Base-by-base conservation (phyloP, 2,113 vertebrate species). In the Nycticryphes semicollaris region DNA sequence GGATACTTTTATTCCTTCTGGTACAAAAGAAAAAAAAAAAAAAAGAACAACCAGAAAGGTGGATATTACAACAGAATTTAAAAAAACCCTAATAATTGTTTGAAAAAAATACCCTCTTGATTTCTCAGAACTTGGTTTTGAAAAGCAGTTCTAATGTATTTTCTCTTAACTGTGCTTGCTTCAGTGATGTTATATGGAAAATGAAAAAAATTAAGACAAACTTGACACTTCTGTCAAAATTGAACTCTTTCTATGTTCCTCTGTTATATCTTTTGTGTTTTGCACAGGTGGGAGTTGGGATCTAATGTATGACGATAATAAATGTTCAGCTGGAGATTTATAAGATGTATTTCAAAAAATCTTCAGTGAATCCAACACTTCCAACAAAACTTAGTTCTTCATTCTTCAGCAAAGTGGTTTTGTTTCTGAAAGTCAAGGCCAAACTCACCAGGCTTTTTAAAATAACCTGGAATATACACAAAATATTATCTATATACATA, bases 141-240 rank as follows among this genome's bases (percentile, higher is more conserved):
- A 87, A 87, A 95, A 75, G 56, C n/a, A 82, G 3, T 86, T 92
- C 79, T 77, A 12, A 89, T 87, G 25, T 53, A 37, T 59, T 91
- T 72, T 23, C 73, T 77, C 66, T 76, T 37, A 67, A 57, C 54
- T 47, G 21, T 33, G 31, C 68, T 94, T 84, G 50, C 62, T 76
- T 80, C 48, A 24, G 23, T 62, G 56, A 35, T 3, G 2, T 47
- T 78, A 33, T 7, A 35, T 24, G 50, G 54, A 62, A 93, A 96
- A 83, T 25, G 53, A 60, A 94, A 96, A 67, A 62, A 31, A 15
- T 93, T 11, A 75, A 94, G 92, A 47, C 70, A 84, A 96, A 93
- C 68, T 33, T 94, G 76, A 59, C 90, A 92, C 31, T 93, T 87
- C 62, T 93, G 63, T 53, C 90, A 94, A 77, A 96, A 83, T 56